Evolutionary conservation across 1,140 invertebrate genomes (phyloP).

Genomic region (Drosophila parvula): DNA sequence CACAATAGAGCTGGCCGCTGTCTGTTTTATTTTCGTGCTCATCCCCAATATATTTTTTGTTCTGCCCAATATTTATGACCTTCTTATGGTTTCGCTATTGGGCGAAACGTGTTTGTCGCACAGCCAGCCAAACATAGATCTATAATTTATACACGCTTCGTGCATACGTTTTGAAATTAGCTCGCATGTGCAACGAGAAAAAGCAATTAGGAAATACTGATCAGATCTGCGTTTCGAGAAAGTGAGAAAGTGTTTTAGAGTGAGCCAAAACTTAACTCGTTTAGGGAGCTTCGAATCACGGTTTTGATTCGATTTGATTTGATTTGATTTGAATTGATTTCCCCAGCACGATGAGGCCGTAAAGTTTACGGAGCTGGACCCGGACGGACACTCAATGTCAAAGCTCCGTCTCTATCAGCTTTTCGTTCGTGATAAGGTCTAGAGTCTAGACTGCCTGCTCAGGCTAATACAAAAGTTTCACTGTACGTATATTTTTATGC

Average conservation of each 20-base stretch:
- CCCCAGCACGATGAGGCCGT: neutral
- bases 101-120: conserved; percentile 70
- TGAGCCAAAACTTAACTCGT: conserved; percentile 13
- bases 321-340: conserved; percentile 24
- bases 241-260: neutral
- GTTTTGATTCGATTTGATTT: conserved; percentile 14
- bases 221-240: neutral
- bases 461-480: conserved; percentile 25
- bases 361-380: conserved; percentile 31
- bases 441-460: conserved; percentile 27
- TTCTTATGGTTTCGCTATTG: conserved; percentile 76
- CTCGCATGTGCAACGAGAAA: conserved; percentile 25
- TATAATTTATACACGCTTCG: conserved; percentile 23
- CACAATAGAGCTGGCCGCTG: conserved; percentile 10
- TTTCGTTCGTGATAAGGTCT: conserved; percentile 38
- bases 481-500: neutral
- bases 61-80: conserved; percentile 67
- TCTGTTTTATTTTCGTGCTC: conserved; percentile 47
- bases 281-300: conserved; percentile 9
- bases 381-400: conserved; percentile 47
- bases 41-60: conserved; percentile 34
- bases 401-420: conserved; percentile 47
- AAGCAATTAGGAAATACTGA: conserved; percentile 9
- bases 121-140: conserved; percentile 21
- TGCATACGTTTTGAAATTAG: conserved; percentile 32